Base-by-base conservation (phyloP, 2,113 vertebrate species). In the Oncorhynchus masou region DNA sequence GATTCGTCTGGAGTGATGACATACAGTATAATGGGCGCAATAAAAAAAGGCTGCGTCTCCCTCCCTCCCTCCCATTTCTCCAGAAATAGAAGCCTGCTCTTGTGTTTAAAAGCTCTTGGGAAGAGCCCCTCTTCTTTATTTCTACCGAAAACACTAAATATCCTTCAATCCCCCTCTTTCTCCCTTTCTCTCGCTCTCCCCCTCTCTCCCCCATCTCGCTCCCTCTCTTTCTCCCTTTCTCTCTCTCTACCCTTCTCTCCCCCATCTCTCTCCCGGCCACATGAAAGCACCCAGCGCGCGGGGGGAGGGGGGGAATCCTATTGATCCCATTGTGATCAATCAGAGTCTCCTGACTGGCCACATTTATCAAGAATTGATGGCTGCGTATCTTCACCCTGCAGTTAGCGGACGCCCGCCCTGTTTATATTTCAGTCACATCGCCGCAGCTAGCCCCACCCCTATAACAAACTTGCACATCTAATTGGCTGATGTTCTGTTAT, bases 1-100 rank as follows among this genome's bases (percentile, higher is more conserved):
- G 90, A 91, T 91, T 88, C 91, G 89, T 86, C 89, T 82, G 77
- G 86, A 91, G 82, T 87, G 89, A 91, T 87, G 87, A 86, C 88
- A 89, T 81, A 45, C 39, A 45, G 39, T 45, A 82, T 88, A 91
- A 92, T 86, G 82, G 83, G 75, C 68, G 75, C 80, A 86, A 84
- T 77, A 67, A 82, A 83, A 83, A 83, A 79, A 60, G 45, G 64
- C 71, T 59, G 73, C 67, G 70, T 80, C 79, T 81, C 19, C 12
- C 24, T 29, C 34, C 25, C 24, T 22, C 19, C 48, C 62, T 64
- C 31, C 39, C 67, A 31, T 68, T 85, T 34, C n/a, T 76, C 79
- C 80, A 54, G 69, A 76, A 88, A 87, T 81, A 79, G 74, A 83
- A 78, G 59, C 34, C 70, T 79, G 78, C 68, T 80, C 73, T 74